A percentile compares a stretch with the other conserved stretches of the same genome.
Conservation (phyloP, 2,888 invertebrate species). For the Trichopoda pennipes region DNA sequence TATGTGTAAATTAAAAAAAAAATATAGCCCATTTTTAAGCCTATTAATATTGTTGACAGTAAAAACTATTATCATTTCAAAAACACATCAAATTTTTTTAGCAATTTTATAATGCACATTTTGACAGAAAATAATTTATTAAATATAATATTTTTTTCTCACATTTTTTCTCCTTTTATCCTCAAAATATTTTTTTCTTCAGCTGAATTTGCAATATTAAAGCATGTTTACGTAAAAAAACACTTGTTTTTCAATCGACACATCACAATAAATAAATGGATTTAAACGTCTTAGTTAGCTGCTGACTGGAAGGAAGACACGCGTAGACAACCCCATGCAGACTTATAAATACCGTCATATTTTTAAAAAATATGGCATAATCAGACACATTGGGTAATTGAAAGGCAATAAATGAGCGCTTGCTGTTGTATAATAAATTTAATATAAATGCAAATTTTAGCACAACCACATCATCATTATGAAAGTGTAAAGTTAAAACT, state of each 20-base stretch:
- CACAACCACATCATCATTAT: conserved; percentile 55
- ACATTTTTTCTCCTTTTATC: neutral
- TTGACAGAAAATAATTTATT: conserved; percentile 59
- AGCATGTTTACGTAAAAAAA: conserved; percentile 43
- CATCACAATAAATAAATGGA: conserved; percentile 64
- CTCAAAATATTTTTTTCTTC: neutral
- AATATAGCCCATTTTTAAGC: conserved; percentile 49
- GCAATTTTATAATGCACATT: conserved; percentile 14
- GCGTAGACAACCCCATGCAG: conserved; percentile 8
- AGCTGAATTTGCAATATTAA: conserved; percentile 14
- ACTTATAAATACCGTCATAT: conserved; percentile 14
- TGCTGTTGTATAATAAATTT: conserved; percentile 63
- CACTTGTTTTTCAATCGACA: conserved; percentile 65
- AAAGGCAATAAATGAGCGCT: conserved; percentile 8
- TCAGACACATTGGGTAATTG: conserved; percentile 44
- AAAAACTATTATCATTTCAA: conserved; percentile 63
- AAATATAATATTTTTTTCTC: conserved; percentile 24
- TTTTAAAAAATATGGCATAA: conserved; percentile 32
- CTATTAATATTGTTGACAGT: conserved; percentile 61
- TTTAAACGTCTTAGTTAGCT: conserved; percentile 48
- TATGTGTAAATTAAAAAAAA: too few species aligned
- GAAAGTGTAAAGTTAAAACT: conserved; percentile 67
- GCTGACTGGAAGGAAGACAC: conserved; percentile 17
- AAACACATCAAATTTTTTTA: conserved; percentile 58
- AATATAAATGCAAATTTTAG: conserved; percentile 68